Base-by-base conservation (phyloP, 2,888 invertebrate genomes). In the Blera fallax region DNA sequence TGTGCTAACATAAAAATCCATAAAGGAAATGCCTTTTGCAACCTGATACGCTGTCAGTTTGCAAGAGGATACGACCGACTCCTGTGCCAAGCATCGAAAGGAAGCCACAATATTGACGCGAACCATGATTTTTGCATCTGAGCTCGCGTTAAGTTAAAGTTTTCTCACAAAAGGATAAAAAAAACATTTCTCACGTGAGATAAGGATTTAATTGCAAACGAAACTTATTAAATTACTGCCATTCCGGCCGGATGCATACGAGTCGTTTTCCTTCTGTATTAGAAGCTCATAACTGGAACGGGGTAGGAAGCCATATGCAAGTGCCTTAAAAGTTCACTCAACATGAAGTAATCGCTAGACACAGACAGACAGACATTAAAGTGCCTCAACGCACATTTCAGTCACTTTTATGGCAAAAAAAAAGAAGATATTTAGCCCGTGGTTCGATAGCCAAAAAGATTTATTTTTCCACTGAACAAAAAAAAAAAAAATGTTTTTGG, bases 1-100 rank as follows among this genome's bases (percentile, higher is more conserved):
- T 83, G 56, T 50, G 69, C 48, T 60, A 76, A 70, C 24, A 58
- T 45, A 78, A 84, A 79, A 79, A 74, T 74, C 70, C 84, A 84
- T 52, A 79, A 77, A 77, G 70, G 43, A 64, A 70, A 65, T 77
- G 58, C 65, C 32, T 64, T n/a, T 56, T 70, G 69, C 70, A 50
- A 64, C 43, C 48, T 58, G 62, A 70, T 70, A 56, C 48, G 54
- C 27, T 70, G 69, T 43, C 65, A 65, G 58, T 37, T 58, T 24
- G 24, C 10, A n/a, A n/a, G n/a, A 29, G 43, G 11, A 24, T 11
- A 62, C 3, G 7, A 10, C 27, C 50, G 24, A 50, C 24, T 14
- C 40, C 14, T 40, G 14, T 40, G 14, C 40, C 3, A 37, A 69
- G 50, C 16, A 21, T 34, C 60, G 43, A n/a, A 48, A 50, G 21